Percentiles rank a stretch among this genome's conserved stretches.
These are phyloP conservation scores for Lepidocolaptes lacrymiger DNA, from an alignment of 2,797 vertebrate genomes.

Conservation along the genomic window DNA sequence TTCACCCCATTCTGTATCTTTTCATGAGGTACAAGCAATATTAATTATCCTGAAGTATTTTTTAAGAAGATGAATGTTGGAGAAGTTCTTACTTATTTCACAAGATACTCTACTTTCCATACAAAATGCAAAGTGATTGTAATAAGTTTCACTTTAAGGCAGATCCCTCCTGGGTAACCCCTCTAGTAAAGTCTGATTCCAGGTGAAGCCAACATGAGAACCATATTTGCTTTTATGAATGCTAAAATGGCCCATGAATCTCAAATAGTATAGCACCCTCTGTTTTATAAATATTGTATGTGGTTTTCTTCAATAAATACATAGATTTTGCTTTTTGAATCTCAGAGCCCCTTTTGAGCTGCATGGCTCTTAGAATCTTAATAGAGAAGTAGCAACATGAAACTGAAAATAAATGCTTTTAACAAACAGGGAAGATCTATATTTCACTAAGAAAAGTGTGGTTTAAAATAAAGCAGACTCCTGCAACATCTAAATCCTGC, in stretches of 20 bases:
- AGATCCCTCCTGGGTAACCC: not conserved
- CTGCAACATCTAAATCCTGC: constrained; percentile 50
- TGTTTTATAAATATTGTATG: constrained; percentile 71
- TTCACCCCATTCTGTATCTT: not conserved
- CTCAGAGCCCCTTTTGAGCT: not conserved
- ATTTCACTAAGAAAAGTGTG: constrained; percentile 36
- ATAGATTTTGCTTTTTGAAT: constrained; percentile 49
- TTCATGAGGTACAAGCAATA: not conserved
- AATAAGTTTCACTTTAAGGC: constrained; percentile 12
- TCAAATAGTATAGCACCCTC: constrained; percentile 47
- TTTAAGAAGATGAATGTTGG: not conserved
- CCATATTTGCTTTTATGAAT: constrained; percentile 1
- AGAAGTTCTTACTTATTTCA: not conserved
- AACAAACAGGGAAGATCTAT: constrained; percentile 26
- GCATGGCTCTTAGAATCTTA: constrained; percentile 9
- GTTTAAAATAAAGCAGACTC: constrained; percentile 49
- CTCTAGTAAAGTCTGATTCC: not conserved
- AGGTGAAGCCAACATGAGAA: not conserved
- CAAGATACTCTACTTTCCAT: not conserved
- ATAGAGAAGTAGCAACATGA: constrained; percentile 10
- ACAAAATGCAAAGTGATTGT: constrained; percentile 8
- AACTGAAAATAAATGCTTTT: constrained; percentile 12
- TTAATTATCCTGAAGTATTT: constrained; percentile 4
- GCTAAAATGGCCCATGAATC: constrained; percentile 45
- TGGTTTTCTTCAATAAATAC: constrained; percentile 65